phyloP scores from a whole-genome alignment of 2,797 vertebrate genomes.

The Myioborus melanocephalus region DNA sequence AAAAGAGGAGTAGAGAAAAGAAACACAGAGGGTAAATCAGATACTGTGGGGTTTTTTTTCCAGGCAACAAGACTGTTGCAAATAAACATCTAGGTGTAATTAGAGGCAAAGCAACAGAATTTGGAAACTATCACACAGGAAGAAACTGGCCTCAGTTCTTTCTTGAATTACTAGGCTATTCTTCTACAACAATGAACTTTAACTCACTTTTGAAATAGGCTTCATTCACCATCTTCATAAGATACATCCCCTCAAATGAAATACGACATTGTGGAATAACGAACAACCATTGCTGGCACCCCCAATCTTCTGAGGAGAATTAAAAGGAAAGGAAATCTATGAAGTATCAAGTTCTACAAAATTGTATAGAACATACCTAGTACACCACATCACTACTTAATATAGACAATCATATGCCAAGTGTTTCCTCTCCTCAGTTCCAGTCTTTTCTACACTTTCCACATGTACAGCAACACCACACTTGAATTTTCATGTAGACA shows the following conservation, averaged over 20 bases:
- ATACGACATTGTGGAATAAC: neutral
- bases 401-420: neutral
- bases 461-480: neutral
- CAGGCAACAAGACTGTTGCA: neutral
- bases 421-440: neutral
- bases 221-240: neutral
- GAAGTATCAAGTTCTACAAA: neutral
- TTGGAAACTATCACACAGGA: neutral
- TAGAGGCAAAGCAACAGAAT: neutral
- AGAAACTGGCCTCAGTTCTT: neutral
- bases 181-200: neutral
- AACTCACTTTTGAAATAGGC: neutral
- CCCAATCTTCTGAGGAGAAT: neutral
- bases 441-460: neutral
- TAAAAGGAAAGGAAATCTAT: neutral
- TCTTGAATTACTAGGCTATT: neutral
- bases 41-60: neutral
- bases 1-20: neutral
- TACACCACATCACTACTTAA: neutral
- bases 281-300: rapidly evolving
- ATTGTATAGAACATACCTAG: neutral
- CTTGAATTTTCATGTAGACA: neutral
- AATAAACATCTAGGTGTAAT: neutral
- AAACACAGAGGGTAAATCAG: neutral
- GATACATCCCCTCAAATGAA: neutral